These are phyloP conservation scores for Gonioctena quinquepunctata DNA, from an alignment of 1,140 invertebrate species.

Conservation along the genomic window DNA sequence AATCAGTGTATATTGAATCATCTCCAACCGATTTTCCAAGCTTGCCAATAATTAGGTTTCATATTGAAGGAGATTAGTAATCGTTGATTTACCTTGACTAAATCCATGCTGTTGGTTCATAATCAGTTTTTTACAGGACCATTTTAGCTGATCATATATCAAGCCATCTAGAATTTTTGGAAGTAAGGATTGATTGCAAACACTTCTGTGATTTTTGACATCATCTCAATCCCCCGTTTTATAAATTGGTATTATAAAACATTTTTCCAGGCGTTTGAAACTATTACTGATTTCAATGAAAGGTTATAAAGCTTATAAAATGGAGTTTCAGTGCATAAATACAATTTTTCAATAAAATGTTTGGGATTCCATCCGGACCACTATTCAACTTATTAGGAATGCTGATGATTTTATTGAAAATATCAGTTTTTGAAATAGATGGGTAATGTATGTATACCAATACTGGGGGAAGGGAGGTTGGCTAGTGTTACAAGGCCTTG, in stretches of 20 bases:
- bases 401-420: background rate
- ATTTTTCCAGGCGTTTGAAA: conserved; percentile 17
- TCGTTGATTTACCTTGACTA: no score
- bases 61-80: background rate
- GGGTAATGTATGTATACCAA: background rate
- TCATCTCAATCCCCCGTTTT: background rate
- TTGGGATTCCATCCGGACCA: no score
- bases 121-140: background rate
- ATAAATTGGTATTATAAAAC: background rate
- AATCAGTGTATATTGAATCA: conserved; percentile 9
- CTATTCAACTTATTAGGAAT: no score
- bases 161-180: background rate
- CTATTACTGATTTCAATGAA: background rate
- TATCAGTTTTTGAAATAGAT: no score
- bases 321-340: no score
- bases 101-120: no score
- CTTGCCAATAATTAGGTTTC: background rate
- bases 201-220: no score
- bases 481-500: no score
- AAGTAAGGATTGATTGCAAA: background rate
- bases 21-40: background rate
- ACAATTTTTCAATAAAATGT: no score
- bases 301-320: background rate
- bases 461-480: background rate
- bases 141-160: background rate